Percentiles rank a stretch among this genome's conserved stretches.
Conservation (phyloP, 2,888 invertebrate genomes). For the Rhamphomyia laevipes region DNA sequence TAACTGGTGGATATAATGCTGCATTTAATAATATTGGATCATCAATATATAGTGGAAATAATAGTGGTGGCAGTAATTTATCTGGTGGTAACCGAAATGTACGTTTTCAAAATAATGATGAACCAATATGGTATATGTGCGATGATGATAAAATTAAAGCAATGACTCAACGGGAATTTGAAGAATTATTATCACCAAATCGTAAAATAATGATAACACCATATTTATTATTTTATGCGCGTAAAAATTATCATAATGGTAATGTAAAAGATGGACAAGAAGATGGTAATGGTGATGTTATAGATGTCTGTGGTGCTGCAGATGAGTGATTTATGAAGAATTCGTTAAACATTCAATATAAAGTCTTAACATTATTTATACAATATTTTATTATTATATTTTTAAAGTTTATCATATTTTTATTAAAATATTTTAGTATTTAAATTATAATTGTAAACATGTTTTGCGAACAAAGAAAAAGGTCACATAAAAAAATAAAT, state of each 20-base stretch:
- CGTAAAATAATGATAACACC: slow-evolving; percentile 72
- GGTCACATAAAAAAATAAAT: too few species aligned
- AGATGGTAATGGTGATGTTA: too few species aligned
- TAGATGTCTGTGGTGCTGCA: too few species aligned
- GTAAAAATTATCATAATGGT: slow-evolving; percentile 35
- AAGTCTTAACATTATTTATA: too few species aligned
- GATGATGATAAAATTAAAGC: slow-evolving; percentile 77
- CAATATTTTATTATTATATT: too few species aligned
- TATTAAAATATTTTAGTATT: too few species aligned
- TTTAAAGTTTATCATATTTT: too few species aligned
- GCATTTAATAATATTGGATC: neutral
- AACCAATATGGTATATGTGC: slow-evolving; percentile 67
- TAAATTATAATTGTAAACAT: too few species aligned
- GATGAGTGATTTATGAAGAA: too few species aligned
- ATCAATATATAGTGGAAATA: neutral
- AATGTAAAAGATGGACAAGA: too few species aligned
- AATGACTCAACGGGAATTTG: slow-evolving; percentile 64
- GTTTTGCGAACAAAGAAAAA: too few species aligned
- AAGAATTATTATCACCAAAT: slow-evolving; percentile 61
- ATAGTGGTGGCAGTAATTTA: neutral
- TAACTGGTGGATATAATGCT: neutral
- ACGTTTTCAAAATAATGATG: slow-evolving; percentile 14
- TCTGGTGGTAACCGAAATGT: neutral
- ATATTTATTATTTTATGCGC: slow-evolving; percentile 74
- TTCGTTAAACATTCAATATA: too few species aligned